Evolutionary conservation across 2,797 vertebrate species (phyloP), one percentile per base, ranked within the genome.

Genomic region (Oreonectes daqikongensis): DNA sequence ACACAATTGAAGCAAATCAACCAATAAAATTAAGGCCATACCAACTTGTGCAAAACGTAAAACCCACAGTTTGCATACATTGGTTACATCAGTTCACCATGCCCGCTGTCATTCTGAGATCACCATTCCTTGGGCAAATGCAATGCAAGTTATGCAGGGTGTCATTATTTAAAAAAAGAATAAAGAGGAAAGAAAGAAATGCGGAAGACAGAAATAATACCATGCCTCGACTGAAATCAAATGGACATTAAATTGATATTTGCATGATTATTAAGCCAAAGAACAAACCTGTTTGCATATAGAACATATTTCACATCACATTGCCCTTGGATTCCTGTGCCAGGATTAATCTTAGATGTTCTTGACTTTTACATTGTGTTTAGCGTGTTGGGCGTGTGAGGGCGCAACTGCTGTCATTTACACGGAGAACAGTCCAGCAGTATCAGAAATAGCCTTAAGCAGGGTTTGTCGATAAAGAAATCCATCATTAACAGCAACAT

Each of bases 11-110:
- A 92, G 91, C 94, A 90, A 90, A 91, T 88, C 92, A 92, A 94
- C 90, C 90, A 87, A 84, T 42, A 91, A 92, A 90, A 92, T 91
- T 95, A 95, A 97, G 95, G 96, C 95, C 95, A 94, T 96, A 94
- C 94, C 94, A 90, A 90, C 89, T 91, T 92, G 90, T 92, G 91
- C 92, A 92, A 92, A 91, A 70, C 82, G 88, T 69, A 84, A 82
- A 84, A 83, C 83, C 81, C 87, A 89, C 87, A 85, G 81, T 88
- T 88, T 60, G 82, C 59, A 52, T 86, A 89, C 88, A 89, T 84
- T 86, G 80, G 85, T 86, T 63, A 72, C 73, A 89, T 77, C 86
- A 80, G 85, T 86, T 85, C 66, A 82, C 81, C 81, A 80, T 74
- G 72, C 75, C 78, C 65, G 20, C 77, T 82, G 20, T 82, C 77